phyloP scores from a whole-genome alignment of 2,113 vertebrate genomes.

The Syngnathoides biaculeatus region DNA sequence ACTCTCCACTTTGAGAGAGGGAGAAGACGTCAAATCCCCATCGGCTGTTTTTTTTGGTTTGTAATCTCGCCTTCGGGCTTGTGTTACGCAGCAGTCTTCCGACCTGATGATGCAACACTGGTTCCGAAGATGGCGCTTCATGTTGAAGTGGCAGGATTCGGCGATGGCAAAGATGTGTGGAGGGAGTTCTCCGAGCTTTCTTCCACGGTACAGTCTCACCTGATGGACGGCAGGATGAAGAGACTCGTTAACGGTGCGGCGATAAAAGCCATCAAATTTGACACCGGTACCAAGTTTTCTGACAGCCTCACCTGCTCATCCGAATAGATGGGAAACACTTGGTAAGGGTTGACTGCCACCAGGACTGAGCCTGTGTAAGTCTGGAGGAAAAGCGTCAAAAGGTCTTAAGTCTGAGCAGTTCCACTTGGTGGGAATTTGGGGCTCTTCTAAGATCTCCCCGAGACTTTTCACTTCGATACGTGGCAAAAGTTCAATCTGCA shows the following conservation, averaged over 20 bases:
- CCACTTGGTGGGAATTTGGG: background rate
- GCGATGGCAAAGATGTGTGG: slow-evolving; percentile 98
- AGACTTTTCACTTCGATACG: no score
- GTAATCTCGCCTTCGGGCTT: background rate
- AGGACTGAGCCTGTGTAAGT: slow-evolving; percentile 96
- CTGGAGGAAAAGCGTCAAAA: slow-evolving; percentile 55
- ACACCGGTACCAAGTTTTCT: slow-evolving; percentile 27
- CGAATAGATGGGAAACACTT: slow-evolving; percentile 94
- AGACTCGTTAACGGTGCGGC: background rate
- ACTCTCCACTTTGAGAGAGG: slow-evolving; percentile 80
- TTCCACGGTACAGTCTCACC: slow-evolving; percentile 89
- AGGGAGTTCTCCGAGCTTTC: slow-evolving; percentile 97
- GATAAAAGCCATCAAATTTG: background rate
- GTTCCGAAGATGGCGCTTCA: slow-evolving; percentile 94
- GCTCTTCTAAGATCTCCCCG: no score
- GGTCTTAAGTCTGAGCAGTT: background rate
- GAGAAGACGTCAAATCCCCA: background rate
- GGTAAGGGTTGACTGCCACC: slow-evolving; percentile 97
- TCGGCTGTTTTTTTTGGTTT: background rate
- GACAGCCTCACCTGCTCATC: slow-evolving; percentile 87
- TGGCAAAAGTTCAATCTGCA: no score
- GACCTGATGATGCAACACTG: slow-evolving; percentile 99
- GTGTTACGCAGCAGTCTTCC: slow-evolving; percentile 1
- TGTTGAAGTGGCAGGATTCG: slow-evolving; percentile 98
- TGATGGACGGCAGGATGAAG: slow-evolving; percentile 9